These are phyloP conservation scores for Trimorus sp. DNA, from an alignment of 2,888 invertebrate genomes.

Conservation along the genomic window DNA sequence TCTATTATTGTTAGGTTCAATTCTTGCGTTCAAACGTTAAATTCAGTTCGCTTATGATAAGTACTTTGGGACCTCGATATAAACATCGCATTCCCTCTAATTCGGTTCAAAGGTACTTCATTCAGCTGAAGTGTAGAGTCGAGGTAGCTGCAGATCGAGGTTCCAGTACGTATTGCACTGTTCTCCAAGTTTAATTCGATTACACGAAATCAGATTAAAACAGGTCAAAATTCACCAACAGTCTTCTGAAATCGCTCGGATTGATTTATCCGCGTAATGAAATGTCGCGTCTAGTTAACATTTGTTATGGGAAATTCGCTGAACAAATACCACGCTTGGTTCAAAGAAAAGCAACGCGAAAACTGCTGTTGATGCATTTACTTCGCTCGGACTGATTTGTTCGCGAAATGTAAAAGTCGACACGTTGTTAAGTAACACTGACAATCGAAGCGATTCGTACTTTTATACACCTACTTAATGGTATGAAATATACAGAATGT, in stretches of 20 bases:
- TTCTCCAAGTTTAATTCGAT: neutral
- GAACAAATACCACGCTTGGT: no score
- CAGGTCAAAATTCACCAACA: no score
- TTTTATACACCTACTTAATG: constrained; percentile 50
- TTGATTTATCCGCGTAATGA: no score
- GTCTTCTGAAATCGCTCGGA: no score
- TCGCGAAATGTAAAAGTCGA: constrained; percentile 33
- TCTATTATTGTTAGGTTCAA: constrained; percentile 19
- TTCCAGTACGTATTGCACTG: constrained; percentile 1
- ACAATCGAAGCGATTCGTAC: constrained; percentile 44
- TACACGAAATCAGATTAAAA: neutral
- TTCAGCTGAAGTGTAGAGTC: neutral
- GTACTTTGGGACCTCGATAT: constrained; percentile 5
- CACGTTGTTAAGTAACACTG: constrained; percentile 42
- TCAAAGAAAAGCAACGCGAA: no score
- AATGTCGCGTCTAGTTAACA: no score
- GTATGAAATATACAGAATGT: constrained; percentile 50
- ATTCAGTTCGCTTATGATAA: constrained; percentile 14
- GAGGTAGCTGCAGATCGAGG: constrained; percentile 2
- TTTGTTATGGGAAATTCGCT: no score
- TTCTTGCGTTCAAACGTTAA: neutral
- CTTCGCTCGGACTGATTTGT: neutral
- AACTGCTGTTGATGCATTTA: neutral
- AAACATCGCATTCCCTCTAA: constrained; percentile 6
- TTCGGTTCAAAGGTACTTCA: constrained; percentile 23